These are phyloP conservation scores for Hycleus phaleratus DNA, from an alignment of 1,140 invertebrate genomes.

Conservation along the genomic window DNA sequence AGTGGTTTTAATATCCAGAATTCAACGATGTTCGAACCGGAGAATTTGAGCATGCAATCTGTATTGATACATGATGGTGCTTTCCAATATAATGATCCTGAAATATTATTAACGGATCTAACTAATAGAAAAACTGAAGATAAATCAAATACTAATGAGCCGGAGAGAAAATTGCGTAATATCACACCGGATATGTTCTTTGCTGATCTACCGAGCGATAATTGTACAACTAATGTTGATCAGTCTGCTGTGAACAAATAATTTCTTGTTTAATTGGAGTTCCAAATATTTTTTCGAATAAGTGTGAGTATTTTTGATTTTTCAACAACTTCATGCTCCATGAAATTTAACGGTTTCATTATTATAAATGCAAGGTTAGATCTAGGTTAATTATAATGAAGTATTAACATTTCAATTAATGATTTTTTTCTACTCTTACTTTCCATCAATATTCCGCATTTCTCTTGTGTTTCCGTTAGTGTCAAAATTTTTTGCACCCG, in stretches of 20 bases:
- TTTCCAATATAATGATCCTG: too few species aligned
- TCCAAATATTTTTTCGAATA: too few species aligned
- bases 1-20: conserved; percentile 7
- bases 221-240: not conserved
- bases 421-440: too few species aligned
- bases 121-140: not conserved
- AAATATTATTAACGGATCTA: not conserved
- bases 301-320: not conserved
- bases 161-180: not conserved
- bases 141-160: not conserved
- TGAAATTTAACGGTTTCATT: conserved; percentile 9
- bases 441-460: too few species aligned
- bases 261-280: not conserved
- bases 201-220: not conserved
- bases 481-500: too few species aligned
- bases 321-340: conserved; percentile 6
- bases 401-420: too few species aligned
- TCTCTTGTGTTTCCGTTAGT: too few species aligned
- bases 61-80: conserved; percentile 1
- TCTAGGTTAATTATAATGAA: not conserved
- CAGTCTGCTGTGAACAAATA: not conserved
- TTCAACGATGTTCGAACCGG: conserved; percentile 3
- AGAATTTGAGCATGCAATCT: conserved; percentile 8
- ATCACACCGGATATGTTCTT: conserved; percentile 10
- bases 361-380: conserved; percentile 6